Evolutionary conservation across 2,888 invertebrate species (phyloP).

Genomic region (Scelioninae gen. 1): DNA sequence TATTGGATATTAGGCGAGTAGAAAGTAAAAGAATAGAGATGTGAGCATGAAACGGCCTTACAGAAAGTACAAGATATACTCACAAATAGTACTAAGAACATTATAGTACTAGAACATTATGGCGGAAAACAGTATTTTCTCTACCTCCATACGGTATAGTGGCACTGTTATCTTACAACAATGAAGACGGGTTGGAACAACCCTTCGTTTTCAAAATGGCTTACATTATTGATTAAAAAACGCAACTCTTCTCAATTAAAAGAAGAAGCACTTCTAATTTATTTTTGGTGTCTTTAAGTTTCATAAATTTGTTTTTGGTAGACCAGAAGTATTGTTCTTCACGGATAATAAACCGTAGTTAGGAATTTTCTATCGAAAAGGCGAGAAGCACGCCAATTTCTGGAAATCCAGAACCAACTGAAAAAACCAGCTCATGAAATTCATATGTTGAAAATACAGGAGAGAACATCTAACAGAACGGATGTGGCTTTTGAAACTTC

Average conservation of each 20-base stretch:
- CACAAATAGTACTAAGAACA: background rate
- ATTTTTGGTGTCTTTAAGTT: slow-evolving; percentile 18
- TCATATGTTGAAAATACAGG: slow-evolving; percentile 20
- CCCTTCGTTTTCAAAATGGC: slow-evolving; percentile 9
- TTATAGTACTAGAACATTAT: background rate
- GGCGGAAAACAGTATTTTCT: slow-evolving; percentile 33
- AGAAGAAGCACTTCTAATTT: slow-evolving; percentile 18
- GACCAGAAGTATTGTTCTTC: slow-evolving; percentile 3
- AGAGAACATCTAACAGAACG: background rate
- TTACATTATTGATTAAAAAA: background rate
- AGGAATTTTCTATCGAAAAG: slow-evolving; percentile 10
- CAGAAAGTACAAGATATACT: background rate
- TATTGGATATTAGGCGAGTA: background rate
- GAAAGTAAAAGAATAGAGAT: background rate
- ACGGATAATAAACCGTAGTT: slow-evolving; percentile 18
- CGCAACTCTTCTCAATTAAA: slow-evolving; percentile 13
- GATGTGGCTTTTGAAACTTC: background rate
- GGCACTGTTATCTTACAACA: background rate
- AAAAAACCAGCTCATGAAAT: too few species aligned
- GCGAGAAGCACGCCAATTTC: background rate
- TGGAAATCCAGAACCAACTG: too few species aligned
- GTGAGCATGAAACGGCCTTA: background rate
- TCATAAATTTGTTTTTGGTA: slow-evolving; percentile 16
- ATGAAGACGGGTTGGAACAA: slow-evolving; percentile 4
- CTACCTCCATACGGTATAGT: slow-evolving; percentile 14